phyloP scores from a whole-genome alignment of 2,113 vertebrate species.

The Aegypius monachus region DNA sequence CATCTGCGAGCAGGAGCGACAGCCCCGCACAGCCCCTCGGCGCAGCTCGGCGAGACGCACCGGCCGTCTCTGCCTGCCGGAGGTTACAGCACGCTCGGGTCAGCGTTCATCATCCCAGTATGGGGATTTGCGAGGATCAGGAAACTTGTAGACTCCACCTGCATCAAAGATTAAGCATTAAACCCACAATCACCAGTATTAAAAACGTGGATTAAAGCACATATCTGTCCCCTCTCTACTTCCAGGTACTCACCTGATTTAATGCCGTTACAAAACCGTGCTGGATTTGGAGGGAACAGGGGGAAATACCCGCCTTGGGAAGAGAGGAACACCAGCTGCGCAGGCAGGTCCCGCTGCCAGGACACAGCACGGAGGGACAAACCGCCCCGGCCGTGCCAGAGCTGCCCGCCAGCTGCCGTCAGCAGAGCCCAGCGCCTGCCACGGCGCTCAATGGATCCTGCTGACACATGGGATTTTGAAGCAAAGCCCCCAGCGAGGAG shows the following conservation, averaged over 20 bases:
- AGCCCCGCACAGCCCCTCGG: accelerated
- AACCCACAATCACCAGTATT: accelerated
- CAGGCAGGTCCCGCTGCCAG: not conserved
- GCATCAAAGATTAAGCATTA: not conserved
- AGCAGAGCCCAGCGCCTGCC: not conserved
- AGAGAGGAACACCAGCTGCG: not conserved
- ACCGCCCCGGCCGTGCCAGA: accelerated
- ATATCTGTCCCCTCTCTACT: not conserved
- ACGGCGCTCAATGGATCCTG: not conserved
- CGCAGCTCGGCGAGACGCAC: accelerated
- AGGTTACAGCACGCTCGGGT: not conserved
- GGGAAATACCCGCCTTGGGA: not conserved
- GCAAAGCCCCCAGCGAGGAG: not conserved
- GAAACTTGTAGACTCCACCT: not conserved
- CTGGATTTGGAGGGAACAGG: too few relatives aligned
- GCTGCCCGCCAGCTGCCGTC: not conserved
- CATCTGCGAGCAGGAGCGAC: not conserved
- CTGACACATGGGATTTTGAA: not conserved
- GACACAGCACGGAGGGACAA: not conserved
- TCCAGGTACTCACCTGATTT: not conserved
- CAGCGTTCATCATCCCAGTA: not conserved
- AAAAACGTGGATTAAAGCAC: not conserved
- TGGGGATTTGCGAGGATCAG: not conserved
- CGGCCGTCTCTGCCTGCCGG: accelerated
- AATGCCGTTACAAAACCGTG: accelerated